Evolutionary conservation across 64 coral and sea anemone species (phyloP).

Genomic region (Hydrozoanthus tunicans): DNA sequence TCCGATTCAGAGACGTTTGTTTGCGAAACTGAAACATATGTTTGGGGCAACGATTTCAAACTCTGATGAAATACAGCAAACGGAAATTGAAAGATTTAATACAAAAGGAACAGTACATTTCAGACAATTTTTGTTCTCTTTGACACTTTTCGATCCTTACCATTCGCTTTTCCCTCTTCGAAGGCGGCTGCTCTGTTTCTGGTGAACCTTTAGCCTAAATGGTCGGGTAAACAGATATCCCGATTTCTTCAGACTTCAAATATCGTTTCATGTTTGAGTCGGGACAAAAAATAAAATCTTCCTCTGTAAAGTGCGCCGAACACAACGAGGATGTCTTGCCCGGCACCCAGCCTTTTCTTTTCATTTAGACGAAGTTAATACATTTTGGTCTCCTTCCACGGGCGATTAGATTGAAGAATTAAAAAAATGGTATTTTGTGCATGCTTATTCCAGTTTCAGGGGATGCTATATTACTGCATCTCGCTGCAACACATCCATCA

Average conservation of each 20-base stretch:
- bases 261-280: slow-evolving; percentile 25
- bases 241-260: slow-evolving; percentile 34
- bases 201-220: slow-evolving; percentile 10
- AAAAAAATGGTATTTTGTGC: slow-evolving; percentile 5
- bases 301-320: slow-evolving; percentile 11
- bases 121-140: neutral
- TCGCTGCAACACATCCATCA: slow-evolving; percentile 1
- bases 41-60: neutral
- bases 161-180: slow-evolving; percentile 41
- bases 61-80: slow-evolving; percentile 15
- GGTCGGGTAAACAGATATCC: slow-evolving; percentile 31
- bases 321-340: slow-evolving; percentile 35
- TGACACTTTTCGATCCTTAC: slow-evolving; percentile 23
- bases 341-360: slow-evolving; percentile 19
- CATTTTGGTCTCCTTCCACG: neutral
- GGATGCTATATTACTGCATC: neutral
- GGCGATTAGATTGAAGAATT: neutral
- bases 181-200: slow-evolving; percentile 35
- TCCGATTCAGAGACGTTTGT: neutral
- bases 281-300: slow-evolving; percentile 14
- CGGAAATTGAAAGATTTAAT: neutral
- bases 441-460: neutral
- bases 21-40: slow-evolving; percentile 4
- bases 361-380: neutral
- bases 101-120: neutral